Evolutionary conservation across 2,113 vertebrate genomes (phyloP).

Genomic region (Corythornis madagascariensis): DNA sequence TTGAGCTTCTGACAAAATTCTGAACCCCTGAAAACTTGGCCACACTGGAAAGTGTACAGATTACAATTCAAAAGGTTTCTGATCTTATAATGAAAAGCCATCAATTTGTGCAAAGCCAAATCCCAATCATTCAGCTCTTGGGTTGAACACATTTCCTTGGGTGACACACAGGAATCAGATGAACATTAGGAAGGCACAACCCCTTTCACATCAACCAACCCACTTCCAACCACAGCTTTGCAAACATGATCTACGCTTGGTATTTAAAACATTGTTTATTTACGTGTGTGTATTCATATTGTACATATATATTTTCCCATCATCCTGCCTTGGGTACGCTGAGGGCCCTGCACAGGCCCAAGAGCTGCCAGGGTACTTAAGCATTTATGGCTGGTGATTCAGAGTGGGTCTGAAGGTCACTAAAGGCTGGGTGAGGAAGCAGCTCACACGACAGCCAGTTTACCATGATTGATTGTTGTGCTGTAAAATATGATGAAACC

Average conservation of each 20-base stretch:
- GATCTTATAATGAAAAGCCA: conserved; percentile 13
- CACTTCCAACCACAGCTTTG: neutral
- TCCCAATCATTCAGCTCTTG: neutral
- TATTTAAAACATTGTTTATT: neutral
- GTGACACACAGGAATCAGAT: neutral
- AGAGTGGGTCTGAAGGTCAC: conserved; percentile 47
- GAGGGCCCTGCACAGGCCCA: neutral
- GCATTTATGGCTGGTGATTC: conserved; percentile 30
- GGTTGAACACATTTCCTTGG: neutral
- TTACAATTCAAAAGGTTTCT: neutral
- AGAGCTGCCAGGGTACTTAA: neutral
- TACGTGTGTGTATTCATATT: neutral
- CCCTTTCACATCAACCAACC: neutral
- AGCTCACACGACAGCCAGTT: neutral
- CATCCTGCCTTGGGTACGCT: neutral
- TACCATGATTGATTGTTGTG: neutral
- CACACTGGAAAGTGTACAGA: neutral
- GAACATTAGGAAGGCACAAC: neutral
- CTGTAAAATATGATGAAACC: conserved; percentile 8
- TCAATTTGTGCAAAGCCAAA: neutral
- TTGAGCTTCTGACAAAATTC: neutral
- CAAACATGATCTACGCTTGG: neutral
- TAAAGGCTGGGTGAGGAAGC: conserved; percentile 13
- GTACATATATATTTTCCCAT: neutral
- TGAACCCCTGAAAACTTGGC: neutral